phyloP scores from a whole-genome alignment of 2,888 invertebrate species.

The Drosophila borealis region DNA sequence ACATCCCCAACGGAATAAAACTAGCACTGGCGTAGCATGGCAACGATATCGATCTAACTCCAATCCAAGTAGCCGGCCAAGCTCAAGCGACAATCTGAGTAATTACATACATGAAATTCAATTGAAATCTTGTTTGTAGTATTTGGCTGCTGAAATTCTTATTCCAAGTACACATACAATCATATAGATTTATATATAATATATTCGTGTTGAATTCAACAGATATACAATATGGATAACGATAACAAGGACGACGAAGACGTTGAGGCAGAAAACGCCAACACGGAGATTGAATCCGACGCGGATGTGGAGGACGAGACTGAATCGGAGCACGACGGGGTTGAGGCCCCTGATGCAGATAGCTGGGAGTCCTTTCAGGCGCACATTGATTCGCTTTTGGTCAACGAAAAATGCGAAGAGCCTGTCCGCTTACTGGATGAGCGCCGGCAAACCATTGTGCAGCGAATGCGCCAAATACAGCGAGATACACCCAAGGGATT shows the following conservation, averaged over 20 bases:
- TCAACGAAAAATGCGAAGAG: conserved; percentile 54
- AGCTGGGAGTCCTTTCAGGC: conserved; percentile 63
- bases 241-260: conserved; percentile 61
- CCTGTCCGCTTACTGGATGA: conserved; percentile 47
- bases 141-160: conserved; percentile 2
- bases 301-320: conserved; percentile 26
- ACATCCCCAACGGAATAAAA: background rate
- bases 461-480: conserved; percentile 47
- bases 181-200: conserved; percentile 6
- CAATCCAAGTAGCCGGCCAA: background rate
- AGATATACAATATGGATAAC: conserved; percentile 41
- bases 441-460: conserved; percentile 45
- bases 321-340: conserved; percentile 19
- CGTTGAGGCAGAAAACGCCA: conserved; percentile 33
- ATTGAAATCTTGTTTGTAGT: conserved; percentile 7
- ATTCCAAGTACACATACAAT: conserved; percentile 1
- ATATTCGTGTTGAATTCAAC: conserved; percentile 1
- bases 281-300: conserved; percentile 12
- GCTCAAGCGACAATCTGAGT: background rate
- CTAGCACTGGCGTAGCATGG: conserved; percentile 8
- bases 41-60: conserved; percentile 37
- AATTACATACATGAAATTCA: conserved; percentile 10
- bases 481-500: conserved; percentile 54
- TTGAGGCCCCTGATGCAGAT: conserved; percentile 25
- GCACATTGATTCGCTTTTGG: conserved; percentile 52